Conservation (phyloP, 1,140 invertebrate species). For the Saxidomus purpurata region DNA sequence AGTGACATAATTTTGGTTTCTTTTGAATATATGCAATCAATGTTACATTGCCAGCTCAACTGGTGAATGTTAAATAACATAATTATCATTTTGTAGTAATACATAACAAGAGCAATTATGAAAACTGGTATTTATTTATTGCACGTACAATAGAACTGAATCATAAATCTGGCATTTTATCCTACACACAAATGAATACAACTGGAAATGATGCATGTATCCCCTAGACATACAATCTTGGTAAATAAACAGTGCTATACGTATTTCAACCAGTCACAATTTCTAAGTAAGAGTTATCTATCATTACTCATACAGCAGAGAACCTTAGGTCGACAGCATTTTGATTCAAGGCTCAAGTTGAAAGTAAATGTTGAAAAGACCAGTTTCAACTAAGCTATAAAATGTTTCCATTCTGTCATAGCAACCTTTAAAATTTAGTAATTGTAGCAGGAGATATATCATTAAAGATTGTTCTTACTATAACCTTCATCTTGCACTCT, state of each 20-base stretch:
- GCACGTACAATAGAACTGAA: conserved; percentile 68
- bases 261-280: background rate
- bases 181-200: conserved; percentile 59
- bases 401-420: too few species aligned
- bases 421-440: too few species aligned
- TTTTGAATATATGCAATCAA: too few species aligned
- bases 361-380: too few species aligned
- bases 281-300: background rate
- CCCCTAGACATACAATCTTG: background rate
- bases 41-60: too few species aligned
- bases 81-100: background rate
- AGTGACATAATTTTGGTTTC: too few species aligned
- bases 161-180: conserved; percentile 59
- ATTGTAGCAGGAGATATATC: too few species aligned
- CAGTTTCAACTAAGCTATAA: too few species aligned
- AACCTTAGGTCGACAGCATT: background rate
- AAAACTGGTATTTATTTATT: conserved; percentile 70
- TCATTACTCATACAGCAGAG: background rate
- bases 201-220: conserved; percentile 45
- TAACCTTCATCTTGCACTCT: too few species aligned
- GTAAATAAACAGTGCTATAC: background rate
- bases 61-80: too few species aligned
- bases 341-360: background rate
- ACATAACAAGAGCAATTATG: conserved; percentile 28
- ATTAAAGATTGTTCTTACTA: too few species aligned